phyloP scores from a whole-genome alignment of 2,113 vertebrate species.

The Helogale parvula region DNA sequence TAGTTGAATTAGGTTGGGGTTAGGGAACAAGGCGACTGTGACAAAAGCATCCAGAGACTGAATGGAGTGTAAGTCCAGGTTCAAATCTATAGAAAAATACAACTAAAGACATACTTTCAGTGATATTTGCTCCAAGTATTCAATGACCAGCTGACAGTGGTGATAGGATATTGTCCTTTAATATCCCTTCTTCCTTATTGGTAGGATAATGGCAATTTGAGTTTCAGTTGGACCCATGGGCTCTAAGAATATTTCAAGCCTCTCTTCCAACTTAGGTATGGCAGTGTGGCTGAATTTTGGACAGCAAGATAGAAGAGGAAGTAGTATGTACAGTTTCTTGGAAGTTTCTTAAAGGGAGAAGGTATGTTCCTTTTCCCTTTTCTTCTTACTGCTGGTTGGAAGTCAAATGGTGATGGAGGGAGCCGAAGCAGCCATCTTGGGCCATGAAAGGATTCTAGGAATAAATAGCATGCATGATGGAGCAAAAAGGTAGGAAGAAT shows the following conservation, averaged over 20 bases:
- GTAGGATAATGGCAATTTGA: not conserved
- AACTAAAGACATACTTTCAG: not conserved
- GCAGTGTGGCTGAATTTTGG: constrained; percentile 2
- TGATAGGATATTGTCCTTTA: not conserved
- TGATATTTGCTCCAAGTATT: not conserved
- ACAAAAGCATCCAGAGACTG: not conserved
- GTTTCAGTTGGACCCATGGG: not conserved
- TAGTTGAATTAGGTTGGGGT: not conserved
- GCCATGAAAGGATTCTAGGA: not conserved
- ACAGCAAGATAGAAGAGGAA: not conserved
- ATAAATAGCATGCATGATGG: not conserved
- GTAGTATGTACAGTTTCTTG: not conserved
- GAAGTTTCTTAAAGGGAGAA: not conserved
- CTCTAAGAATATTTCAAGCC: not conserved
- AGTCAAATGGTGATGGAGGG: not conserved
- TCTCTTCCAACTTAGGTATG: not conserved
- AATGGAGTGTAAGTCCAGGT: not conserved
- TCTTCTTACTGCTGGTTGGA: not conserved
- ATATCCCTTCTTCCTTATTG: not conserved
- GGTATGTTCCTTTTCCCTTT: not conserved
- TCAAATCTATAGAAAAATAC: constrained; percentile 30
- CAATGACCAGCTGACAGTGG: not conserved
- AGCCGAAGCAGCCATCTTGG: not conserved
- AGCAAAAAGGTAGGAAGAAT: not conserved
- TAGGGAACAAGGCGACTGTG: not conserved